phyloP scores from a whole-genome alignment of 2,888 invertebrate genomes.

The Eupithecia exiguata region DNA sequence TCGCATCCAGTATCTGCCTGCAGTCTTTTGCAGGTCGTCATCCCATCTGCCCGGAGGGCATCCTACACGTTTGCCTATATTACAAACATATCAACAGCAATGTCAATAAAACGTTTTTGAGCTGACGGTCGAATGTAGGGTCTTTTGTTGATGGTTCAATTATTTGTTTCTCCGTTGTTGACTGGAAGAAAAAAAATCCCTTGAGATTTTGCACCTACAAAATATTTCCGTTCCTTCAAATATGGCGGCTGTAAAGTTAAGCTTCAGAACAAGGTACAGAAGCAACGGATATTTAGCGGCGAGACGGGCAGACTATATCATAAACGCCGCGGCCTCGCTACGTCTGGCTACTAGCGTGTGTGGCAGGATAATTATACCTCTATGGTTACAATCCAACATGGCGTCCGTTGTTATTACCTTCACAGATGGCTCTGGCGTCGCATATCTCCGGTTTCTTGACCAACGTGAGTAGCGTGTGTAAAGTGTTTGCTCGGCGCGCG shows the following conservation, averaged over 20 bases:
- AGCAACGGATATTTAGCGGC: no score
- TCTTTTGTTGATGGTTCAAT: not conserved
- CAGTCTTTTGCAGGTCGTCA: no score
- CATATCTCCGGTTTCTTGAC: conserved; percentile 70
- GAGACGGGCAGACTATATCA: no score
- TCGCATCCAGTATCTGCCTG: no score
- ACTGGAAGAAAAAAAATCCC: not conserved
- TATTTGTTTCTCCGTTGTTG: not conserved
- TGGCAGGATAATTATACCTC: conserved; percentile 52
- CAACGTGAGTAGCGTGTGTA: conserved; percentile 73
- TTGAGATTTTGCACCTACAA: no score
- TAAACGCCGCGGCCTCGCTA: conserved; percentile 67
- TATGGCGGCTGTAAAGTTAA: not conserved
- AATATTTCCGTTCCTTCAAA: no score
- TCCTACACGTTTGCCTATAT: no score
- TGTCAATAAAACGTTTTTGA: not conserved
- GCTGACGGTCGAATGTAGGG: not conserved
- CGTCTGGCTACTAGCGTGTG: conserved; percentile 73
- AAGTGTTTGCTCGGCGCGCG: conserved; percentile 61
- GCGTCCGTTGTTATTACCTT: conserved; percentile 60
- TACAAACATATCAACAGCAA: not conserved
- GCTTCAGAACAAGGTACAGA: no score
- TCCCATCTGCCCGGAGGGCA: no score
- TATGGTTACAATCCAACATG: conserved; percentile 4
- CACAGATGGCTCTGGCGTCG: conserved; percentile 69